Evolutionary conservation across 2,888 invertebrate species (phyloP).

Genomic region (Ferrisia virgata): DNA sequence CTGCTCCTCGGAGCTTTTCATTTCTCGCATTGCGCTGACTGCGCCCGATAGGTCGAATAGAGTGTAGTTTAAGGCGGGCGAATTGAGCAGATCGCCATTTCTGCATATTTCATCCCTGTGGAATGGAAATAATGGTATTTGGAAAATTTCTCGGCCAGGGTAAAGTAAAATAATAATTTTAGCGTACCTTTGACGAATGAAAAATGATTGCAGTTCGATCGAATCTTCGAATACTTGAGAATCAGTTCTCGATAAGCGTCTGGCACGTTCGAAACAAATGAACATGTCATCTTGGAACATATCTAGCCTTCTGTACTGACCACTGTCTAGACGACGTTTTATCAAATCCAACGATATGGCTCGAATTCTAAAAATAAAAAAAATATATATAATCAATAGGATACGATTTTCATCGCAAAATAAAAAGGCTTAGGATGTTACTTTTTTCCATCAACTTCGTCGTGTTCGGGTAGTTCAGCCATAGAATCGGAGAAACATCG

Average conservation of each 20-base stretch:
- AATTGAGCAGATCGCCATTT: slow-evolving; percentile 73
- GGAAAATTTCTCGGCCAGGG: too few relatives aligned
- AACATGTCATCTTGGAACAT: slow-evolving; percentile 96
- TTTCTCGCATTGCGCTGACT: slow-evolving; percentile 51
- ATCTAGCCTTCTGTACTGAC: slow-evolving; percentile 88
- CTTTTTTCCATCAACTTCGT: slow-evolving; percentile 68
- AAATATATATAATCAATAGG: too few relatives aligned
- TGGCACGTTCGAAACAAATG: slow-evolving; percentile 81
- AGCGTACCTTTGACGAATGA: slow-evolving; percentile 61
- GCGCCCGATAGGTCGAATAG: slow-evolving; percentile 67
- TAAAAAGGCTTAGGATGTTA: slow-evolving; percentile 52
- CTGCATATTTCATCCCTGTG: slow-evolving; percentile 69
- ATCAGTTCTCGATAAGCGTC: slow-evolving; percentile 83
- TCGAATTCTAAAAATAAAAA: slow-evolving; percentile 61
- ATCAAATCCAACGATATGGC: slow-evolving; percentile 89
- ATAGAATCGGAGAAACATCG: slow-evolving; percentile 94
- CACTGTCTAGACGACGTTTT: slow-evolving; percentile 86
- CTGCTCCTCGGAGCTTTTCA: slow-evolving; percentile 47
- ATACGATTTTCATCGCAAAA: background rate
- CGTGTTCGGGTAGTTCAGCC: slow-evolving; percentile 87
- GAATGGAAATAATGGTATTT: background rate
- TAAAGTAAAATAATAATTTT: too few relatives aligned
- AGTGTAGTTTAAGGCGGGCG: slow-evolving; percentile 81
- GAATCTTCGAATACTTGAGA: slow-evolving; percentile 96
- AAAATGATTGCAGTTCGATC: slow-evolving; percentile 86